Evolutionary conservation across 2,113 vertebrate genomes (phyloP).

Genomic region (Cebidichthys violaceus): DNA sequence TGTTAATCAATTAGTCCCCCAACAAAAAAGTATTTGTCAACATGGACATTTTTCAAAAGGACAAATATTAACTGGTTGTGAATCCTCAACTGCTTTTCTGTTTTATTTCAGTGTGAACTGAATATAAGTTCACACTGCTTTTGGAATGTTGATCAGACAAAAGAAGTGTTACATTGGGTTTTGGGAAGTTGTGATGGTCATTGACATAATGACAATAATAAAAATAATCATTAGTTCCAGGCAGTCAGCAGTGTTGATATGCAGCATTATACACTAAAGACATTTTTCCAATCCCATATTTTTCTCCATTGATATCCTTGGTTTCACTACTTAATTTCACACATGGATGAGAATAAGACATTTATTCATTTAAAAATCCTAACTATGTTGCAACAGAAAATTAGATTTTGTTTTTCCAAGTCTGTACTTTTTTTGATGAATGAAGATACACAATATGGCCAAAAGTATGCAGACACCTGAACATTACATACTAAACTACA

Average conservation of each 20-base stretch:
- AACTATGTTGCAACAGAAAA: background rate
- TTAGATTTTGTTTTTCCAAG: background rate
- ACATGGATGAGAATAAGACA: background rate
- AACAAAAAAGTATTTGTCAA: background rate
- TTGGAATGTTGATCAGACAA: background rate
- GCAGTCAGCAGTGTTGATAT: background rate
- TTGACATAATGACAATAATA: background rate
- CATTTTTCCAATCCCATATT: background rate
- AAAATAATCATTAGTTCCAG: background rate
- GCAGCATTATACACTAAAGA: background rate
- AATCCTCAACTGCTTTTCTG: background rate
- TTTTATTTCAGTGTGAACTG: background rate
- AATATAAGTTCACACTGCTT: background rate
- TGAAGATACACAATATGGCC: too few species aligned
- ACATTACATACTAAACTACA: too few species aligned
- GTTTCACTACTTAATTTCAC: slow-evolving; percentile 15
- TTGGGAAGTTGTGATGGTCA: background rate
- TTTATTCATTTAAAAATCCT: background rate
- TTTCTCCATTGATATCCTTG: background rate
- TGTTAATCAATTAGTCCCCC: background rate
- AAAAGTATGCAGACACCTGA: too few species aligned
- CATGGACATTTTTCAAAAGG: background rate
- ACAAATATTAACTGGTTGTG: background rate
- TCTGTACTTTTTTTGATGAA: background rate
- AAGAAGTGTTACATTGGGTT: background rate